phyloP scores from a whole-genome alignment of 35 echinoderm and acorn worm species.

The Diadema setosum region DNA sequence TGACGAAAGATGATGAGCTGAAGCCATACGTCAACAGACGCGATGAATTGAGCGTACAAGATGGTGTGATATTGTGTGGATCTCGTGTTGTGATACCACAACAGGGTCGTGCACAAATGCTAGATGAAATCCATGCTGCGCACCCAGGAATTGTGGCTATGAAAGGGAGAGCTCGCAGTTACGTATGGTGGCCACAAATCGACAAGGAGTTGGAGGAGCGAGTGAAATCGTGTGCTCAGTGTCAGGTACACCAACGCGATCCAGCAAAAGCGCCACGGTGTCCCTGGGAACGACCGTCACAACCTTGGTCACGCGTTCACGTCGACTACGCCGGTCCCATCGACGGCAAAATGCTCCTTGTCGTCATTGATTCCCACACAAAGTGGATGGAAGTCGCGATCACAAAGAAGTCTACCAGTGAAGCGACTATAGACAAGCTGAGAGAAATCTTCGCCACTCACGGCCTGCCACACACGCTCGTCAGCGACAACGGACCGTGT shows the following conservation, averaged over 20 bases:
- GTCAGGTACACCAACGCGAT: conserved; percentile 24
- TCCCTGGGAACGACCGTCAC: conserved; percentile 43
- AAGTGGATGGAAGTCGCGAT: conserved; percentile 32
- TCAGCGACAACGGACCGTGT: conserved; percentile 26
- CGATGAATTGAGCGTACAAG: conserved; percentile 34
- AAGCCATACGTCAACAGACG: conserved; percentile 7
- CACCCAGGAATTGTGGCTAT: conserved; percentile 32
- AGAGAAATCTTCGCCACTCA: neutral
- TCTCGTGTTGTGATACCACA: conserved; percentile 51
- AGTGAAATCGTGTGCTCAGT: conserved; percentile 37
- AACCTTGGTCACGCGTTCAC: conserved; percentile 53
- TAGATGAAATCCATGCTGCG: conserved; percentile 1
- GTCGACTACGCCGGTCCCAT: conserved; percentile 68
- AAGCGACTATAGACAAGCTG: conserved; percentile 21
- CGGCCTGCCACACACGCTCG: conserved; percentile 16
- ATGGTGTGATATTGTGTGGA: conserved; percentile 38
- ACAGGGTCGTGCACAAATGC: neutral
- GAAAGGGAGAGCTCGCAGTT: conserved; percentile 7
- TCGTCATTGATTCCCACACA: conserved; percentile 58
- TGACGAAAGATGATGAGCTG: neutral
- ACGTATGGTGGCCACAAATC: conserved; percentile 2
- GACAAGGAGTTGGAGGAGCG: neutral
- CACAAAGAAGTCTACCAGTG: neutral
- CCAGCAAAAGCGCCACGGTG: conserved; percentile 38
- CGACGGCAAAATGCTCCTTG: conserved; percentile 49